A percentile compares a stretch with the other conserved stretches of the same genome.
Evolutionary conservation across 2,797 vertebrate species (phyloP).

Genomic region (Pogoniulus pusillus): DNA sequence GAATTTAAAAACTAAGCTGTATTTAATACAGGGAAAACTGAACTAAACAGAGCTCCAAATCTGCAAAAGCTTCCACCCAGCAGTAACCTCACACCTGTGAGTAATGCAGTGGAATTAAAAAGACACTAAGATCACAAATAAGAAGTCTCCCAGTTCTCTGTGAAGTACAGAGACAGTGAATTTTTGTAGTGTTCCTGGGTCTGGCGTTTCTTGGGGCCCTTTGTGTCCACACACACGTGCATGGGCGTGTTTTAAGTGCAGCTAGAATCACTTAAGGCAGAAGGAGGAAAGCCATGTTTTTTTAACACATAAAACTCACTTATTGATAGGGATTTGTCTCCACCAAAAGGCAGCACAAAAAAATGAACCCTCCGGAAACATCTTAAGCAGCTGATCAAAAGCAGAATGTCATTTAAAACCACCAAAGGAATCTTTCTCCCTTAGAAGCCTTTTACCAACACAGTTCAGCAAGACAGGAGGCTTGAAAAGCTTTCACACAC

Average conservation of each 20-base stretch:
- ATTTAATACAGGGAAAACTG: background rate
- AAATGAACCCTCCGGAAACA: slow-evolving; percentile 39
- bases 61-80: background rate
- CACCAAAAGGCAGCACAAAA: slow-evolving; percentile 62
- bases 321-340: slow-evolving; percentile 68
- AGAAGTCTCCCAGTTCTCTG: background rate
- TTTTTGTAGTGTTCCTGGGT: background rate
- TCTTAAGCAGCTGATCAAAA: slow-evolving; percentile 39
- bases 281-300: slow-evolving; percentile 5
- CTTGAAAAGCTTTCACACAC: background rate
- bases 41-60: background rate
- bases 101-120: background rate
- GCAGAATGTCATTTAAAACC: background rate
- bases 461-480: background rate
- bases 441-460: background rate
- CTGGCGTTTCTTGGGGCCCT: background rate
- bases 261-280: background rate
- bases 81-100: background rate
- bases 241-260: background rate
- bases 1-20: background rate
- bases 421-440: background rate
- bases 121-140: background rate
- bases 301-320: slow-evolving; percentile 8
- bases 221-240: fast-evolving
- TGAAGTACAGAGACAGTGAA: background rate